These are phyloP conservation scores for Beris chalybata DNA, from an alignment of 2,888 invertebrate genomes.

Conservation along the genomic window DNA sequence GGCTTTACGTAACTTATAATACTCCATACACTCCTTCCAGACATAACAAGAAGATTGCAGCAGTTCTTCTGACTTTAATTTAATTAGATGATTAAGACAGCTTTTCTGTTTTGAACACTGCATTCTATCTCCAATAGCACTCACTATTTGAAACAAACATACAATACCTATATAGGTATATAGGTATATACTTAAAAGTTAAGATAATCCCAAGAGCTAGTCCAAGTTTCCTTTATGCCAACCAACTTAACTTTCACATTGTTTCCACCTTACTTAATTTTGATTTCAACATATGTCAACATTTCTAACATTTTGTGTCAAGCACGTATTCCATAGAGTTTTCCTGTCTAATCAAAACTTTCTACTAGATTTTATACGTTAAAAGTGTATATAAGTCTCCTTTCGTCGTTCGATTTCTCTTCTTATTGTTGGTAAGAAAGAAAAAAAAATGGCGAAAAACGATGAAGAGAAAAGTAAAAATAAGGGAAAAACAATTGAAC, in stretches of 20 bases:
- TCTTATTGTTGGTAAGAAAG: conserved; percentile 4
- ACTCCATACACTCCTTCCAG: too few relatives aligned
- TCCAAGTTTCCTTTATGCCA: conserved; percentile 13
- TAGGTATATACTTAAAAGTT: too few relatives aligned
- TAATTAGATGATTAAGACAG: too few relatives aligned
- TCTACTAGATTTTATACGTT: conserved; percentile 10
- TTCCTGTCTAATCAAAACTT: conserved; percentile 30
- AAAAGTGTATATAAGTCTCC: conserved; percentile 2
- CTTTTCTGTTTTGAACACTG: too few relatives aligned
- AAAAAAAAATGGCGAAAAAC: conserved; percentile 13
- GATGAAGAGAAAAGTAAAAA: conserved; percentile 13
- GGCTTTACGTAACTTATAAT: too few relatives aligned
- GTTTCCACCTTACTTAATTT: conserved; percentile 25
- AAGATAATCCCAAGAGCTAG: neutral
- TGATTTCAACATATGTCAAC: conserved; percentile 25
- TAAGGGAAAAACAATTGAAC: conserved; percentile 25
- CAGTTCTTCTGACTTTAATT: too few relatives aligned
- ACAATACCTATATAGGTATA: too few relatives aligned
- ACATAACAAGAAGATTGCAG: too few relatives aligned
- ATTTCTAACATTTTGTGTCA: conserved; percentile 27
- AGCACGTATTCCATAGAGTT: conserved; percentile 26
- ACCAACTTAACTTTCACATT: conserved; percentile 16
- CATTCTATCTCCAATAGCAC: too few relatives aligned
- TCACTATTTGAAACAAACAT: too few relatives aligned
- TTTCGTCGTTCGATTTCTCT: neutral